Conservation (phyloP, 2,888 invertebrate species). For the Metellina segmentata region DNA sequence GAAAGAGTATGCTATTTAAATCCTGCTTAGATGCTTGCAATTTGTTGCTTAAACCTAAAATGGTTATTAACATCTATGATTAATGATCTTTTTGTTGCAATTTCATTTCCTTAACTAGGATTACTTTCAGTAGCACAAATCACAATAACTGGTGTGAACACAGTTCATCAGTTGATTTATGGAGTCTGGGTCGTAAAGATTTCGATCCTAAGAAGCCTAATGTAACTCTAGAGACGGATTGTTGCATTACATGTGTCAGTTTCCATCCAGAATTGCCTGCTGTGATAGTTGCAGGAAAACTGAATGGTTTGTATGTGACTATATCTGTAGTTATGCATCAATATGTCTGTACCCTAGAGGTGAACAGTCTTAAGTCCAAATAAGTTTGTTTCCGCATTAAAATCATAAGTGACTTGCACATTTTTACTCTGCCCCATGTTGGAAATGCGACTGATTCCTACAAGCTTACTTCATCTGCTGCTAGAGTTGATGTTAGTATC, state of each 20-base stretch:
- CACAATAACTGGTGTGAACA: slow-evolving; percentile 76
- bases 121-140: slow-evolving; percentile 51
- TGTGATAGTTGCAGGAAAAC: slow-evolving; percentile 81
- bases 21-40: too few species aligned
- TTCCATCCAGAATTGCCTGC: slow-evolving; percentile 82
- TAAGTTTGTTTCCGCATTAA: too few species aligned
- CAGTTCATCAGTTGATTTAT: slow-evolving; percentile 64
- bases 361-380: too few species aligned
- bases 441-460: too few species aligned
- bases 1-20: too few species aligned
- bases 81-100: not conserved
- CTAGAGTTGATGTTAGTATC: too few species aligned
- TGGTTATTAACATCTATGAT: too few species aligned
- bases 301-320: slow-evolving; percentile 79
- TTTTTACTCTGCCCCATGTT: too few species aligned
- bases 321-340: not conserved
- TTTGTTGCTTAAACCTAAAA: too few species aligned
- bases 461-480: too few species aligned
- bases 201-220: slow-evolving; percentile 81
- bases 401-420: too few species aligned
- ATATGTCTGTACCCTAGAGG: not conserved
- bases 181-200: slow-evolving; percentile 72
- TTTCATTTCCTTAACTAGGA: slow-evolving; percentile 52
- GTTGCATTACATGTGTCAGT: slow-evolving; percentile 81
- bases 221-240: slow-evolving; percentile 80